Percentiles rank a stretch among this genome's conserved stretches.
These are phyloP conservation scores for Apamea epomidion DNA, from an alignment of 2,888 invertebrate genomes.

Conservation along the genomic window DNA sequence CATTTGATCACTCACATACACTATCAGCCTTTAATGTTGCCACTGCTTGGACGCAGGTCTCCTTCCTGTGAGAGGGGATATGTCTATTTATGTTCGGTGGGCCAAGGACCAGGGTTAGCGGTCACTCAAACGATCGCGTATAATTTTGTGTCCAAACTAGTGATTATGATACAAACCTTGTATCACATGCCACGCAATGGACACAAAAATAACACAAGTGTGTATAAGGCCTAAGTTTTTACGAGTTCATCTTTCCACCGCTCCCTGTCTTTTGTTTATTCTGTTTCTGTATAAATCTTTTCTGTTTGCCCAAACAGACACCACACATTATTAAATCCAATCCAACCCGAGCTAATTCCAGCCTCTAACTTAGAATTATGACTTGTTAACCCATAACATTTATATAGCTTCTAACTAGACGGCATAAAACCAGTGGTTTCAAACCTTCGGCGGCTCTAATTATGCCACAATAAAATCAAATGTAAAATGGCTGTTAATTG, in stretches of 20 bases:
- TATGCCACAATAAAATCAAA: conserved; percentile 78
- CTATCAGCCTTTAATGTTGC: no score
- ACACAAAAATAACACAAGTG: not conserved
- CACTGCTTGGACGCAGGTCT: no score
- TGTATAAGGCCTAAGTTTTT: not conserved
- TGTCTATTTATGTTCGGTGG: no score
- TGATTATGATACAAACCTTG: no score
- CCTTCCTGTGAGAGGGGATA: no score
- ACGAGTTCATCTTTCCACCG: not conserved
- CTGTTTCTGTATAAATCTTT: not conserved
- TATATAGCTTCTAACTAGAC: conserved; percentile 48
- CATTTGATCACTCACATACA: no score
- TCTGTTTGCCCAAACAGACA: conserved; percentile 14
- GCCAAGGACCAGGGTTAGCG: no score
- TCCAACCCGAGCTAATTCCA: conserved; percentile 33
- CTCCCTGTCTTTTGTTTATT: not conserved
- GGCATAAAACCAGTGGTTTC: conserved; percentile 71
- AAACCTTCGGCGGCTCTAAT: conserved; percentile 78
- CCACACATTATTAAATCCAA: conserved; percentile 19
- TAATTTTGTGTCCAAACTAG: not conserved
- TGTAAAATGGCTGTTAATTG: conserved; percentile 81
- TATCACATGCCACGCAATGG: not conserved
- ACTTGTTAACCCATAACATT: conserved; percentile 50
- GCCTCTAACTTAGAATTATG: conserved; percentile 38
- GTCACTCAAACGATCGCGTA: not conserved